Evolutionary conservation across 2,113 vertebrate genomes (phyloP), one percentile per base, ranked within the genome.

Genomic region (Pseudorectes ferrugineus): DNA sequence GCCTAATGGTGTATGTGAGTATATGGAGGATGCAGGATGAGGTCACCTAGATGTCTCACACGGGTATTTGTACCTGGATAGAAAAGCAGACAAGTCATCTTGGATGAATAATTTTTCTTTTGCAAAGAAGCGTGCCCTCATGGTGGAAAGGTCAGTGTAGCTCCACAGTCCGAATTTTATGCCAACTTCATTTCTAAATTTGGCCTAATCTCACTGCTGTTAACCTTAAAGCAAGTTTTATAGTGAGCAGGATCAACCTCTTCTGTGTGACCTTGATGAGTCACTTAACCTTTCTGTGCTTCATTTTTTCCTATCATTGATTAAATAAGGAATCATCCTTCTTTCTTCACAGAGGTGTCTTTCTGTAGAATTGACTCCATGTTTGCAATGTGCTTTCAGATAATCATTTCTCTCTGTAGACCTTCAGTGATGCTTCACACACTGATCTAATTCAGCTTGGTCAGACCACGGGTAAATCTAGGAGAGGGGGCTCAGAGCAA

Each of bases 211-310:
- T 93, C 61, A 77, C 19, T 77, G 28, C 20, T 85, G 51, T 59
- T 93, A 79, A 84, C 15, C 9, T 70, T 48, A 79, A 80, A 85
- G 51, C 13, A 63, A 77, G 25, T 63, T 88, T 93, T 74, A 45
- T 8, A 55, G 55, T 73, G 23, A 74, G 51, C 16, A 70, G 65
- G 59, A 78, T 65, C 58, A 48, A n/a, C 26, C 25, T 73, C 26
- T 82, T 93, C n/a, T 48, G 12, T 80, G 38, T 96, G 83, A 96
- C 85, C 68, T 93, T 88, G 72, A 74, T 88, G 61, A 94, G 63
- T 88, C 43, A 77, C 59, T 83, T 93, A 85, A 88, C 48, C 22
- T 91, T 79, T 73, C 45, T 57, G 61, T 40, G 55, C 40, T 89
- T 86, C 28, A 19, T 67, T 95, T 91, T 92, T 93, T 26, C 36